Evolutionary conservation across 2,888 invertebrate species (phyloP).

Genomic region (Agriopis leucophaearia): DNA sequence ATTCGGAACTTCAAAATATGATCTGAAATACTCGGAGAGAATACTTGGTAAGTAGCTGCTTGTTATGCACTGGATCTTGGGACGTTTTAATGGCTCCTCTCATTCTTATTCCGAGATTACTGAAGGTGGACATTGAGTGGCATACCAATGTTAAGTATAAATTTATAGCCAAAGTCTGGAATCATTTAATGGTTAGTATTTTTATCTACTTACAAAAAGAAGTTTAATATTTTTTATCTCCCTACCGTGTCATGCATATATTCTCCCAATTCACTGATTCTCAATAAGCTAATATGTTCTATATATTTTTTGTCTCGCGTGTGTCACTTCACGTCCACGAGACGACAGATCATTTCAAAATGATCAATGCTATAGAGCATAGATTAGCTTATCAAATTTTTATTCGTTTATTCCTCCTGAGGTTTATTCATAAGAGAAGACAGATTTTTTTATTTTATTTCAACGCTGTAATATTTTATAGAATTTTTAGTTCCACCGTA

Average conservation of each 20-base stretch:
- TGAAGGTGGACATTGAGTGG: conserved; percentile 65
- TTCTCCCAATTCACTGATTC: too few relatives aligned
- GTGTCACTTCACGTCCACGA: background rate
- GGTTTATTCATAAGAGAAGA: too few relatives aligned
- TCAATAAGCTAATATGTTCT: too few relatives aligned
- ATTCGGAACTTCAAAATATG: conserved; percentile 59
- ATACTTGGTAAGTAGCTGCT: conserved; percentile 56
- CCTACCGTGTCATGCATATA: too few relatives aligned
- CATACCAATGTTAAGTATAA: conserved; percentile 65
- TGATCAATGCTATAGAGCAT: too few relatives aligned
- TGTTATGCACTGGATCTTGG: conserved; percentile 74
- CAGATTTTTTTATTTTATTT: too few relatives aligned
- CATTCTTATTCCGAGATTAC: conserved; percentile 78
- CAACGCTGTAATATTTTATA: too few relatives aligned
- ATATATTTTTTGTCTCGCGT: background rate
- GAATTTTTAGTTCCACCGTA: too few relatives aligned
- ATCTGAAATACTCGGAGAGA: conserved; percentile 57
- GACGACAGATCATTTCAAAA: too few relatives aligned
- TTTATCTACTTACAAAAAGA: background rate
- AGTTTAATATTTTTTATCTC: background rate
- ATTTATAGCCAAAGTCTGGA: conserved; percentile 35
- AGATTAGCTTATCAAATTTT: too few relatives aligned
- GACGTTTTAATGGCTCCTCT: conserved; percentile 74
- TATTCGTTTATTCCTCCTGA: too few relatives aligned
- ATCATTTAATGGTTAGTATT: conserved; percentile 34